phyloP scores from a whole-genome alignment of 2,888 invertebrate genomes.

The Epirrhoe tristata region DNA sequence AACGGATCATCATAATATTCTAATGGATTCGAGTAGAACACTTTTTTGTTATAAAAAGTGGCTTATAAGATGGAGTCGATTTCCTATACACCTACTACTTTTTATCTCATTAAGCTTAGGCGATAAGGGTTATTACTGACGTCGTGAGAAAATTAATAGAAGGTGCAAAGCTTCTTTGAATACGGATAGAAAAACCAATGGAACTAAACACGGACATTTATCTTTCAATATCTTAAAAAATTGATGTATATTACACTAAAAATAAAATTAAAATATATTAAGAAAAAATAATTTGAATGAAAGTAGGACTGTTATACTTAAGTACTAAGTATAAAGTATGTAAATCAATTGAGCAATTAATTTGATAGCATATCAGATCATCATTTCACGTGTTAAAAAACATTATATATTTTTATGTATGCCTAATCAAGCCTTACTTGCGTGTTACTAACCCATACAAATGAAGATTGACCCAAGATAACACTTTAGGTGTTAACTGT shows the following conservation, averaged over 20 bases:
- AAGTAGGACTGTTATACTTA: too few relatives aligned
- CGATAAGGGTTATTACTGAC: constrained; percentile 34
- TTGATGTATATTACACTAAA: too few relatives aligned
- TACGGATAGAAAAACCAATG: background rate
- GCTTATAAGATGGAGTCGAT: constrained; percentile 24
- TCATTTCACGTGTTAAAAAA: constrained; percentile 26
- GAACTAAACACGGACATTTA: background rate
- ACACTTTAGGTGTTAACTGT: constrained; percentile 51
- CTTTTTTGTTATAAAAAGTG: constrained; percentile 21
- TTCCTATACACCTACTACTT: constrained; percentile 35
- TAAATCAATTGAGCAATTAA: constrained; percentile 26
- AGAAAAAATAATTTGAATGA: too few relatives aligned
- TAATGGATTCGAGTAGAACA: constrained; percentile 44
- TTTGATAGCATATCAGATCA: constrained; percentile 28
- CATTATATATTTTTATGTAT: constrained; percentile 29
- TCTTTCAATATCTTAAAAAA: too few relatives aligned
- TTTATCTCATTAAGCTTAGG: constrained; percentile 35
- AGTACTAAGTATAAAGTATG: background rate
- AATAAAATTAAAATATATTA: too few relatives aligned
- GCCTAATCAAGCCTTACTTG: constrained; percentile 31
- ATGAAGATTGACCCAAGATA: constrained; percentile 54
- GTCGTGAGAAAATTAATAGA: constrained; percentile 5
- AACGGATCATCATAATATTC: constrained; percentile 53
- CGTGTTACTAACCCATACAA: constrained; percentile 47
- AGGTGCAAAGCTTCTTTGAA: background rate